Conservation (phyloP, 2,888 invertebrate species). For the Stomorhina lunata region DNA sequence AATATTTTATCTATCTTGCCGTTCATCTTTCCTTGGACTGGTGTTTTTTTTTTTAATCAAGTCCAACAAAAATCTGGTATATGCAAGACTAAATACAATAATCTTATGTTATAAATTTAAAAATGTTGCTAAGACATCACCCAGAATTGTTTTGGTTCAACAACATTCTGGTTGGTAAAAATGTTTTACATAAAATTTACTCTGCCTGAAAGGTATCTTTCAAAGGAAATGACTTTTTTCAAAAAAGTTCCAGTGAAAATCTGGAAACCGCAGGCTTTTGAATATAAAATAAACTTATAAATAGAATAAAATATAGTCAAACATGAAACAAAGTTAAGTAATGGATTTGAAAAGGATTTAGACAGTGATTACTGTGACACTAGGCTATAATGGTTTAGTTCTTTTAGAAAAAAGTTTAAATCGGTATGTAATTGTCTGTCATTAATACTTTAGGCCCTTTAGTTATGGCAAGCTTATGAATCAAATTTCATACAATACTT, state of each 20-base stretch:
- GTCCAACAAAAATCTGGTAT: constrained; percentile 81
- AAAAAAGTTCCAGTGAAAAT: constrained; percentile 73
- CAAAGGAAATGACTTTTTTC: constrained; percentile 70
- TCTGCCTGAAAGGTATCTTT: constrained; percentile 80
- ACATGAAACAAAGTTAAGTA: too few relatives aligned
- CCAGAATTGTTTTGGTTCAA: constrained; percentile 69
- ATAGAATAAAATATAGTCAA: constrained; percentile 21
- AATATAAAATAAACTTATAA: constrained; percentile 26
- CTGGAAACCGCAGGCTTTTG: constrained; percentile 81
- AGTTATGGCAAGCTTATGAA: too few relatives aligned
- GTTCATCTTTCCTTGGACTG: constrained; percentile 77
- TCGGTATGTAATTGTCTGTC: too few relatives aligned
- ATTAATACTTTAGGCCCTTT: too few relatives aligned
- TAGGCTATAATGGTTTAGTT: too few relatives aligned
- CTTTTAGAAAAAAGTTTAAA: too few relatives aligned
- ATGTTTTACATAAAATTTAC: constrained; percentile 73
- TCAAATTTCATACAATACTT: too few relatives aligned
- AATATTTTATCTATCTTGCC: constrained; percentile 80
- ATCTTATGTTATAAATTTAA: background rate
- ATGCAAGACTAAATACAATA: constrained; percentile 77
- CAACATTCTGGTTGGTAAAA: constrained; percentile 77
- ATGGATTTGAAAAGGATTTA: too few relatives aligned
- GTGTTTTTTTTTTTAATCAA: constrained; percentile 16
- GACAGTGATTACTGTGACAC: too few relatives aligned
- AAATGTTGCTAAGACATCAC: constrained; percentile 76